Conservation (phyloP, 1,140 invertebrate species). For the Diuraphis noxia region DNA sequence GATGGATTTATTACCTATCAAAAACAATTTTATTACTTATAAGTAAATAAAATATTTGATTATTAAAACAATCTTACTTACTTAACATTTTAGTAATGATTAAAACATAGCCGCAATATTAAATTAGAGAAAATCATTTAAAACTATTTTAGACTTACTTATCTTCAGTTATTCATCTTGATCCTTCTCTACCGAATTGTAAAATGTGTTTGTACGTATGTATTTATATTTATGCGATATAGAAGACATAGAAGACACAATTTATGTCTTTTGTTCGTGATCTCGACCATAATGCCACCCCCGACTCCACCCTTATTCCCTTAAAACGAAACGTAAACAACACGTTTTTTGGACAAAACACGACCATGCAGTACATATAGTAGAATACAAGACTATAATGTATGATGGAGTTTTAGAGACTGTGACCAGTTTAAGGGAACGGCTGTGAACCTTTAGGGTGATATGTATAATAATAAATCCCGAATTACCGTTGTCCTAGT, state of each 20-base stretch:
- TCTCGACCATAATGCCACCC: not conserved
- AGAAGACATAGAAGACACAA: not conserved
- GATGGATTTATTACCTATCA: not conserved
- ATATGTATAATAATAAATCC: constrained; percentile 40
- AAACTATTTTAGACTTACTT: not conserved
- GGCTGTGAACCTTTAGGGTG: not conserved
- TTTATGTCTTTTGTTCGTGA: constrained; percentile 26
- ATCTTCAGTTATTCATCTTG: not conserved
- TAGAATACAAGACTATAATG: constrained; percentile 12
- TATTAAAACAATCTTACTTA: not conserved
- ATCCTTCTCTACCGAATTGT: not conserved
- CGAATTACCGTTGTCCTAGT: not conserved
- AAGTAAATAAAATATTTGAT: not conserved
- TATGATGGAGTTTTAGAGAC: constrained; percentile 9
- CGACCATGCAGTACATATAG: not conserved
- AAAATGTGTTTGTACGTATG: not conserved
- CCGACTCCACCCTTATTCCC: not conserved
- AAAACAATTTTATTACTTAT: not conserved
- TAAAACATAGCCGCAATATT: not conserved
- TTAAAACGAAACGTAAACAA: not conserved
- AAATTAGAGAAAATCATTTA: not conserved
- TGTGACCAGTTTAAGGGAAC: not conserved
- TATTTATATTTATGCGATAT: not conserved
- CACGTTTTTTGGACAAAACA: constrained; percentile 5
- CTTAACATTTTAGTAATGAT: not conserved